Conservation (phyloP, 1,140 invertebrate genomes). For the Bilobella aurantiaca region DNA sequence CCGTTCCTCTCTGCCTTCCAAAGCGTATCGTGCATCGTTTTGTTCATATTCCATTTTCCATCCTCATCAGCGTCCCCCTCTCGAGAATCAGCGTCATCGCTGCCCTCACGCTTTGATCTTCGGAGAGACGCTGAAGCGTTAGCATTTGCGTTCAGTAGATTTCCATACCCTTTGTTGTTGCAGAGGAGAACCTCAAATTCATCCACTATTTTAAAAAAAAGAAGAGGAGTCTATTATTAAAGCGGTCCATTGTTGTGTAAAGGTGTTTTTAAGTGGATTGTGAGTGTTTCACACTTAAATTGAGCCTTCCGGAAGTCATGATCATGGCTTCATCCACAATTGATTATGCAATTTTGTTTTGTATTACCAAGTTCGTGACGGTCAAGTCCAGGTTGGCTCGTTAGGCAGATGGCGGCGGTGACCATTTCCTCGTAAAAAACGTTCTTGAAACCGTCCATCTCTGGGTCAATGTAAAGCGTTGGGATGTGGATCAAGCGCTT, state of each 20-base stretch:
- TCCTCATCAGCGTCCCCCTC: background rate
- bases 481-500: background rate
- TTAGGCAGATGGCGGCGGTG: background rate
- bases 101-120: background rate
- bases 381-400: constrained; percentile 4
- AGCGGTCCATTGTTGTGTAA: no score
- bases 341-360: background rate
- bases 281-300: no score
- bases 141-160: background rate
- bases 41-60: constrained; percentile 6
- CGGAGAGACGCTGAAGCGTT: background rate
- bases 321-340: no score
- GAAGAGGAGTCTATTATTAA: background rate
- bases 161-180: constrained; percentile 2
- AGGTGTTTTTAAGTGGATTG: no score
- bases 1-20: background rate
- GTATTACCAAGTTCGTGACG: constrained; percentile 6
- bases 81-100: background rate
- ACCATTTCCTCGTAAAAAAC: constrained; percentile 7
- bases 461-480: constrained; percentile 1
- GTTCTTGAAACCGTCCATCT: background rate
- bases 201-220: constrained; percentile 2
- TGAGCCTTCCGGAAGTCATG: no score
- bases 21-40: background rate
- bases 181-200: constrained; percentile 1